Conservation (phyloP, 2,113 vertebrate species). For the Hipposideros armiger region DNA sequence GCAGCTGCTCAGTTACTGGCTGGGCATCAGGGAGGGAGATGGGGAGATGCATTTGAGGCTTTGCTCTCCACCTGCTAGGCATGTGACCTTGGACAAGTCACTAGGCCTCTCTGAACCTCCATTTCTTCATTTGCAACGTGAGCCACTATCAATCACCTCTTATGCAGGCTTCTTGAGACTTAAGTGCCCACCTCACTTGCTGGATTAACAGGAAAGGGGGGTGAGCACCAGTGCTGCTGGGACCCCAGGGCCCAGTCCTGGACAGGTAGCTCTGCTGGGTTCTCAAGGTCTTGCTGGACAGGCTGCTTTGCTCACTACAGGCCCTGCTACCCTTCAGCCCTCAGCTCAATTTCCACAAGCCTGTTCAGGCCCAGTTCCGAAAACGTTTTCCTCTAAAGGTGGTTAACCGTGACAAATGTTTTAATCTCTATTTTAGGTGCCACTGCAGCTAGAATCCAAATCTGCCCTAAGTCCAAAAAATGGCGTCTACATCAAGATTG, state of each 20-base stretch:
- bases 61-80: background rate
- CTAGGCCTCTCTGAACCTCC: background rate
- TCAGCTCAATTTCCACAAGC: background rate
- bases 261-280: too few relatives aligned
- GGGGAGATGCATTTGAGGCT: background rate
- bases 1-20: background rate
- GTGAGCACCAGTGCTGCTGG: background rate
- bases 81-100: background rate
- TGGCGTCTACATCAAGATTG: slow-evolving; percentile 92
- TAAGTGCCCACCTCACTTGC: background rate
- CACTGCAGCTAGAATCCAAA: slow-evolving; percentile 92
- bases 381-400: background rate
- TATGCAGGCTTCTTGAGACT: background rate
- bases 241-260: background rate
- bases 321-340: background rate
- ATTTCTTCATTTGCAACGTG: background rate
- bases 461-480: slow-evolving; percentile 93
- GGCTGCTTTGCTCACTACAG: background rate
- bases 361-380: background rate
- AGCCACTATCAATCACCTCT: background rate
- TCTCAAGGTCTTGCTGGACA: too few relatives aligned
- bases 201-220: background rate
- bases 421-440: slow-evolving; percentile 89
- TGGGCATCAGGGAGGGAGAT: background rate
- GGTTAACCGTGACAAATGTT: background rate